Percentiles rank a stretch among this genome's conserved stretches.
Evolutionary conservation across 2,113 vertebrate species (phyloP).

Genomic region (Nyctereutes procyonoides): DNA sequence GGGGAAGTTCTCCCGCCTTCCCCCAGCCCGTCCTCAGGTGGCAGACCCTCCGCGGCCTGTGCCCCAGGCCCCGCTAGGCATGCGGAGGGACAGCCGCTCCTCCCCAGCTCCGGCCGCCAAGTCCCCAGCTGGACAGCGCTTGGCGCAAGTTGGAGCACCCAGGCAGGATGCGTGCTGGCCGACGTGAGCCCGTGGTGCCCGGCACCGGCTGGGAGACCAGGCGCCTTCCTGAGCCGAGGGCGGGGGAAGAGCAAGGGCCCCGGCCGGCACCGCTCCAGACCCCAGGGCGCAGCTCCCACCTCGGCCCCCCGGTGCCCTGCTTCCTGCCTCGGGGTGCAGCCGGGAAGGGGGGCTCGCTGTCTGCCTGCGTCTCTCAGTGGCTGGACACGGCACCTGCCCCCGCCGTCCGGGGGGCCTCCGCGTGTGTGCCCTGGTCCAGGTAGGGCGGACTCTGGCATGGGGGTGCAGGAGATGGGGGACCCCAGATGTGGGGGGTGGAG

Average conservation of each 20-base stretch:
- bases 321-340: not conserved
- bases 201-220: too few species aligned
- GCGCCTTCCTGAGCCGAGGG: too few species aligned
- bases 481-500: not conserved
- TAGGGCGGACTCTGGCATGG: too few species aligned
- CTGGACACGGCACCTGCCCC: not conserved
- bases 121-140: too few species aligned
- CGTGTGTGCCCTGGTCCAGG: not conserved
- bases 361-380: not conserved
- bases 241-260: too few species aligned
- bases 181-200: too few species aligned
- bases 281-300: too few species aligned
- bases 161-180: too few species aligned
- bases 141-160: too few species aligned
- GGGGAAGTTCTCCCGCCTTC: not conserved
- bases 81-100: too few species aligned
- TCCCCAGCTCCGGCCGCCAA: too few species aligned
- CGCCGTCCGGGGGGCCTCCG: not conserved
- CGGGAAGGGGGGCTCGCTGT: accelerated
- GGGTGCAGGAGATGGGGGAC: not conserved
- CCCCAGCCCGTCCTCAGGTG: not conserved
- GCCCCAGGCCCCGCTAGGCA: not conserved
- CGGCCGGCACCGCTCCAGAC: too few species aligned
- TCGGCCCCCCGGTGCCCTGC: accelerated
- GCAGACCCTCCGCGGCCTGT: not conserved